Base-by-base conservation (phyloP, 2,113 vertebrate genomes). In the Asarcornis scutulata region DNA sequence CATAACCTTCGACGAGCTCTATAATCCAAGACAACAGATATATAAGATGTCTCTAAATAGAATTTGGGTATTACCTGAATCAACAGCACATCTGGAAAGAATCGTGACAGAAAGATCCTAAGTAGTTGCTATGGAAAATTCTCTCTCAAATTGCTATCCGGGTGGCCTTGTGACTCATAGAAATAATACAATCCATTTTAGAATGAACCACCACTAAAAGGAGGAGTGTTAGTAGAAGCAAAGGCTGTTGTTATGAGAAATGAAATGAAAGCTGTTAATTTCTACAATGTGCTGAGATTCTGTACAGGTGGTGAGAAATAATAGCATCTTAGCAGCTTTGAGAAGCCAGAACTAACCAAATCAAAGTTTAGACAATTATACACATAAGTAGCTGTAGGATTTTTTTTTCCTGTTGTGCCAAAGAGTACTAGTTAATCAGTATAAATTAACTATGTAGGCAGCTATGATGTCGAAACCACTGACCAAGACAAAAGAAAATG, bases 21-120 rank as follows among this genome's bases (percentile, higher is more conserved):
- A 69, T 52, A 94, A 84, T 80, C 42, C 89, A 94, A 63, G 73
- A 75, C 17, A 38, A 89, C 23, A 56, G 23, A 74, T 94, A 86
- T 60, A 48, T 79, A 52, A 17, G 63, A 76, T 16, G 17, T 66
- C 80, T 87, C 83, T 36, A 73, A 82, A 55, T 11, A 95, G 83
- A 17, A 67, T 92, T 96, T 92, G 80, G 95, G 91, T 81, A 80
- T 83, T 97, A 98, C 96, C 95, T 97, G 96, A 96, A 96, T 64
- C 53, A 62, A 77, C 38, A 96, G 81, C 92, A 96, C 96, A 98
- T 97, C 97, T 97, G 97, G 96, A 97, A 97, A 95, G 97, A 97
- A 97, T 97, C 26, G 59, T 72, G 55, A 88, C 62, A 92, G 75
- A 96, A 96, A 80, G 82, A 95, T 94, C 77, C 80, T 64, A 89